These are phyloP conservation scores for Pampusana beccarii DNA, from an alignment of 2,113 vertebrate species.

Conservation along the genomic window DNA sequence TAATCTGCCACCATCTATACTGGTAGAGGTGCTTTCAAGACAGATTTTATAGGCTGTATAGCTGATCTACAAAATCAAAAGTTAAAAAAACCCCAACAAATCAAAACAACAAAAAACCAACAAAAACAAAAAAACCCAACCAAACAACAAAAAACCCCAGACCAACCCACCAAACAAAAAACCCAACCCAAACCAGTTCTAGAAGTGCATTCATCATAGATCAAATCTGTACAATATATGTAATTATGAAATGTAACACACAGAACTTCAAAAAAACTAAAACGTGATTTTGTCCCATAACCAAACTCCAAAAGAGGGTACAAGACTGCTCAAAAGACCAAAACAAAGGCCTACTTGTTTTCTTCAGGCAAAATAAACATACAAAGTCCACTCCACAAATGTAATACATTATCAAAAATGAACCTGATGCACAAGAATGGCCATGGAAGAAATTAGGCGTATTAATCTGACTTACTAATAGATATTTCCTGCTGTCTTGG, in stretches of 20 bases:
- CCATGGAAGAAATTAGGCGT: background rate
- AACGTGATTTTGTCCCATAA: background rate
- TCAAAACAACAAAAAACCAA: too few species aligned
- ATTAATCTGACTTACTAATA: background rate
- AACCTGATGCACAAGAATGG: background rate
- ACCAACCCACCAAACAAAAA: too few species aligned
- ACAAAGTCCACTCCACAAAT: background rate
- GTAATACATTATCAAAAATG: background rate
- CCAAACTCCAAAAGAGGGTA: background rate
- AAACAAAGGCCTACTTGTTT: background rate
- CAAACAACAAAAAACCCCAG: too few species aligned
- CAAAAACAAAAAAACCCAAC: background rate
- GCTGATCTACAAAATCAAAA: background rate
- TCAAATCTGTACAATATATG: background rate
- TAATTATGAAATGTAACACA: background rate
- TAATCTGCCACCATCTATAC: background rate
- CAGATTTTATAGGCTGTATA: background rate
- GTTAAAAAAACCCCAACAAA: background rate
- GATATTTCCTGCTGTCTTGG: background rate
- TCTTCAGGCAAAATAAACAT: background rate
- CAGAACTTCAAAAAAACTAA: background rate
- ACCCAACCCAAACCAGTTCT: background rate
- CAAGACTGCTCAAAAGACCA: background rate
- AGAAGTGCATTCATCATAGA: background rate
- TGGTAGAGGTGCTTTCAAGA: background rate